These are phyloP conservation scores for Ciconia boyciana DNA, from an alignment of 2,113 vertebrate genomes.

Conservation along the genomic window DNA sequence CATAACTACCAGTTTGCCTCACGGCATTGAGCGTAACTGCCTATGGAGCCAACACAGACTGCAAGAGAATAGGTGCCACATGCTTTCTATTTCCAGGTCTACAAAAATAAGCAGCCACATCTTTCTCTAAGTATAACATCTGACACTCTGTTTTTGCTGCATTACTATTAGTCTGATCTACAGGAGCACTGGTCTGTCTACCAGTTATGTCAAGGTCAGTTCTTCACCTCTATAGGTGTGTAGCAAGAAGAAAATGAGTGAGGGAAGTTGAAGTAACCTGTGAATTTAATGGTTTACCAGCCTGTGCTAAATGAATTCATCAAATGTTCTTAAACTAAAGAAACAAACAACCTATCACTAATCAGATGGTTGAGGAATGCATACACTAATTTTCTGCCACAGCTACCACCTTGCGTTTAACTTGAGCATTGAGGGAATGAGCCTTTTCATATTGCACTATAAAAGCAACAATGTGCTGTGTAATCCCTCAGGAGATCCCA, in stretches of 20 bases:
- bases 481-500: not conserved
- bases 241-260: not conserved
- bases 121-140: not conserved
- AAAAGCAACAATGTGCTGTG: not conserved
- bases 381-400: not conserved
- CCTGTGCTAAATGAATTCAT: not conserved
- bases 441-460: not conserved
- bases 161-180: not conserved
- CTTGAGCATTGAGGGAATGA: not conserved
- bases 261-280: not conserved
- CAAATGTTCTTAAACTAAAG: not conserved
- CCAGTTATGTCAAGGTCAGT: not conserved
- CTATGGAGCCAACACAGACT: not conserved
- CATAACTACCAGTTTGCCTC: not conserved
- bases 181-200: not conserved
- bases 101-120: not conserved
- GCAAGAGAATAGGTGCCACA: fast-evolving
- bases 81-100: not conserved
- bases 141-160: not conserved
- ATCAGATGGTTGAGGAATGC: not conserved
- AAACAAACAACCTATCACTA: not conserved
- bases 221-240: not conserved
- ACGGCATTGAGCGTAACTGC: not conserved
- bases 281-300: not conserved
- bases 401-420: not conserved